These are phyloP conservation scores for Allophyes oxyacanthae DNA, from an alignment of 2,888 invertebrate genomes.

Conservation along the genomic window DNA sequence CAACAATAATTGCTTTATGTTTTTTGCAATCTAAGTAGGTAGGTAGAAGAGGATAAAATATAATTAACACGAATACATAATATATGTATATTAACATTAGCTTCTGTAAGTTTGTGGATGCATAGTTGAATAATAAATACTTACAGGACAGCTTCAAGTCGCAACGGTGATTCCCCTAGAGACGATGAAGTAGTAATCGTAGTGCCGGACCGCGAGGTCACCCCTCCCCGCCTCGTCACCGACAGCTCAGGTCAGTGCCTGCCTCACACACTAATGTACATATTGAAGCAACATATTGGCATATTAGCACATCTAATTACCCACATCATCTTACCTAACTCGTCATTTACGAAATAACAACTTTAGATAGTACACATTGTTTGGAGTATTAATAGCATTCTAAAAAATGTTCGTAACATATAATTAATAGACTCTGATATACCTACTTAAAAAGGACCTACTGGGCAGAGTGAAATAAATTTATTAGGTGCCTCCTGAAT, in stretches of 20 bases:
- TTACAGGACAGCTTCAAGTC: constrained; percentile 82
- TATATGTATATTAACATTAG: no score
- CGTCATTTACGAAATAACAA: not conserved
- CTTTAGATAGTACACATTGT: constrained; percentile 18
- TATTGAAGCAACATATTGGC: constrained; percentile 8
- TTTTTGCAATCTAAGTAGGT: no score
- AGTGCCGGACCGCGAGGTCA: constrained; percentile 85
- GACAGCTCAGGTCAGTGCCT: constrained; percentile 90
- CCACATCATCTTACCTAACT: constrained; percentile 2
- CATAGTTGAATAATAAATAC: constrained; percentile 49
- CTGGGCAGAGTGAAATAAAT: no score
- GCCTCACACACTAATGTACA: constrained; percentile 9
- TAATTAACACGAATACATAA: no score
- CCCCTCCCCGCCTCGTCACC: constrained; percentile 89
- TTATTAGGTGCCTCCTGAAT: no score
- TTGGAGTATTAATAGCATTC: constrained; percentile 19
- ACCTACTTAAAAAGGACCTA: no score
- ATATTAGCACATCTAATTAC: constrained; percentile 12
- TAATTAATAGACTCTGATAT: no score
- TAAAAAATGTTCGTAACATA: no score
- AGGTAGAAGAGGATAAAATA: no score
- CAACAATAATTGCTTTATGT: no score
- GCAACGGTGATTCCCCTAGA: constrained; percentile 80
- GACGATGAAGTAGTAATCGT: constrained; percentile 86
- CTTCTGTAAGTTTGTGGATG: no score